phyloP scores from a whole-genome alignment of 2,888 invertebrate genomes.

The Erynnis tages region DNA sequence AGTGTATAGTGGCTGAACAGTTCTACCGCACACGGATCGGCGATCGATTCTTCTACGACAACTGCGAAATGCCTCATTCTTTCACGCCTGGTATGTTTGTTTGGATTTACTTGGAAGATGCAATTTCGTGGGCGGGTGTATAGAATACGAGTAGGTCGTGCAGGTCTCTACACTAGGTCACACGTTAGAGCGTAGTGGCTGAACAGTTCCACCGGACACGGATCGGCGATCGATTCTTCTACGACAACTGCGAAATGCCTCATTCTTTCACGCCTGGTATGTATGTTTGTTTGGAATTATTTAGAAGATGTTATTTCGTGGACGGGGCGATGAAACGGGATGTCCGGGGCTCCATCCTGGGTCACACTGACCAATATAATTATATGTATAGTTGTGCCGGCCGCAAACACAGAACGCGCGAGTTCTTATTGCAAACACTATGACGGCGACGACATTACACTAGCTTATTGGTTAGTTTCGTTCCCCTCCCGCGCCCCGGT shows the following conservation, averaged over 20 bases:
- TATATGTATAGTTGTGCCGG: too few species aligned
- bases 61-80: slow-evolving; percentile 77
- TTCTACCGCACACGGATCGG: slow-evolving; percentile 92
- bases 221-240: slow-evolving; percentile 93
- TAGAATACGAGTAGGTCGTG: slow-evolving; percentile 89
- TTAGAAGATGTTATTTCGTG: too few species aligned
- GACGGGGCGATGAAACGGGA: too few species aligned
- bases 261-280: slow-evolving; percentile 37
- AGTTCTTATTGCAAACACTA: too few species aligned
- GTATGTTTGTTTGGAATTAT: too few species aligned
- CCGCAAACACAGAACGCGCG: too few species aligned
- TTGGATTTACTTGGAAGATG: not conserved
- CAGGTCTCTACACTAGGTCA: slow-evolving; percentile 91
- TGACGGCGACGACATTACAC: too few species aligned
- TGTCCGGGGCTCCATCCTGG: too few species aligned
- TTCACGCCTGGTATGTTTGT: slow-evolving; percentile 33
- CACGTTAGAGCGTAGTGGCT: slow-evolving; percentile 93
- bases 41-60: slow-evolving; percentile 93
- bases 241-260: slow-evolving; percentile 84
- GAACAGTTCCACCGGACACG: slow-evolving; percentile 94
- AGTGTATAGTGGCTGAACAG: slow-evolving; percentile 93
- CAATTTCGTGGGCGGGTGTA: not conserved
- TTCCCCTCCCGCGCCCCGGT: too few species aligned
- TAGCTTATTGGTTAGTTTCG: too few species aligned
- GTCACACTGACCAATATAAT: too few species aligned